A percentile compares a stretch with the other conserved stretches of the same genome.
phyloP scores from a whole-genome alignment of 2,888 invertebrate genomes.

The Acrobasis repandana region DNA sequence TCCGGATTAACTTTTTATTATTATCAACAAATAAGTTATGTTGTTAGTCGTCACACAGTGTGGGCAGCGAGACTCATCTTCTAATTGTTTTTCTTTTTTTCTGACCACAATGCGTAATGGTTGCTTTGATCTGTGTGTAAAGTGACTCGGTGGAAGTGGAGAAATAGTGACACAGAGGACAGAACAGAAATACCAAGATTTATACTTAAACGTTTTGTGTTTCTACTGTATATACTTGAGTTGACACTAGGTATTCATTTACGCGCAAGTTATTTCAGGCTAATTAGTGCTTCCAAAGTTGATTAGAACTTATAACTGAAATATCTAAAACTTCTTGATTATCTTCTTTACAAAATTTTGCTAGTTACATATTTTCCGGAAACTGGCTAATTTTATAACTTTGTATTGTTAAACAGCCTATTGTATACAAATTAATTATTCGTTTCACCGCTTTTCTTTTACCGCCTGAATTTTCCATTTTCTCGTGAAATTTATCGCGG shows the following conservation, averaged over 20 bases:
- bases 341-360: neutral
- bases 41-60: conserved; percentile 47
- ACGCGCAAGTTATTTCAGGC: too few species aligned
- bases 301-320: too few species aligned
- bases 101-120: conserved; percentile 68
- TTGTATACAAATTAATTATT: conserved; percentile 28
- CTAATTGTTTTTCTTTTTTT: conserved; percentile 81
- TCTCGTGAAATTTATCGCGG: conserved; percentile 66
- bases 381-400: neutral
- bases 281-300: too few species aligned
- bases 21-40: too few species aligned
- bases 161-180: too few species aligned
- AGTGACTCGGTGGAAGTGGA: neutral
- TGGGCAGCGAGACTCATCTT: conserved; percentile 54
- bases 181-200: too few species aligned
- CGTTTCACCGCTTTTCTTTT: conserved; percentile 22
- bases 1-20: too few species aligned
- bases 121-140: conserved; percentile 66
- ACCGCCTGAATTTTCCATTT: conserved; percentile 38
- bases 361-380: neutral
- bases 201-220: too few species aligned
- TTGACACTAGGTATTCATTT: too few species aligned
- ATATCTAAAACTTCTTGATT: too few species aligned
- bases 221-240: too few species aligned
- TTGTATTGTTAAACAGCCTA: conserved; percentile 7